These are phyloP conservation scores for Aurelia sp. DNA, from an alignment of 30 jellyfish, hydroid and myxozoan genomes.

Conservation along the genomic window DNA sequence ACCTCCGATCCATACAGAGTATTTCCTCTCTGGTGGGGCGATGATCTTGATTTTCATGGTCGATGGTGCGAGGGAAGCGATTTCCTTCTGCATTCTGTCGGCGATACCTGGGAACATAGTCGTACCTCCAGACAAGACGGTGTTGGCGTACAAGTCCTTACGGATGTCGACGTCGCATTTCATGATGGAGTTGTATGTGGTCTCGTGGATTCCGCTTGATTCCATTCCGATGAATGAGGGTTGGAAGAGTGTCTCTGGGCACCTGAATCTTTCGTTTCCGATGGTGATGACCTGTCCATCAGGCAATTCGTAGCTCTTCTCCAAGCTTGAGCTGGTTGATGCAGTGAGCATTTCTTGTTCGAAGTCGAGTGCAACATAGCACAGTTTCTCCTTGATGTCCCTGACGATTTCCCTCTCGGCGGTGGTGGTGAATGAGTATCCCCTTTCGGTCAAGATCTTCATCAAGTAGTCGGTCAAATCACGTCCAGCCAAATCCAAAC, in stretches of 20 bases:
- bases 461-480: slow-evolving; percentile 99
- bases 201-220: slow-evolving; percentile 99
- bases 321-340: slow-evolving; percentile 99
- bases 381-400: slow-evolving; percentile 99
- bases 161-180: slow-evolving; percentile 99
- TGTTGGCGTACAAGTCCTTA: slow-evolving; percentile 99
- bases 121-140: slow-evolving; percentile 99
- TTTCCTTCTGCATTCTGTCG: slow-evolving; percentile 99
- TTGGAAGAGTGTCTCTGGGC: slow-evolving; percentile 99
- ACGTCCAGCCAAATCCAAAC: slow-evolving; percentile 99
- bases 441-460: slow-evolving; percentile 99
- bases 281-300: slow-evolving; percentile 99
- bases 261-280: slow-evolving; percentile 99
- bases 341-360: slow-evolving; percentile 99
- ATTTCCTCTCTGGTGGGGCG: slow-evolving; percentile 99
- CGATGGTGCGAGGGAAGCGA: slow-evolving; percentile 99
- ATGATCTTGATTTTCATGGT: slow-evolving; percentile 99
- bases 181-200: slow-evolving; percentile 99
- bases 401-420: slow-evolving; percentile 99
- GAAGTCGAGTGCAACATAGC: slow-evolving; percentile 99
- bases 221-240: slow-evolving; percentile 99
- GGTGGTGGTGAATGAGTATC: slow-evolving; percentile 99
- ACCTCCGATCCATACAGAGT: slow-evolving; percentile 99
- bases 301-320: slow-evolving; percentile 99
- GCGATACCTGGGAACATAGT: slow-evolving; percentile 99